Percentiles rank a stretch among this genome's conserved stretches.
These are phyloP conservation scores for Uloborus diversus DNA, from an alignment of 1,140 invertebrate species.

Conservation along the genomic window DNA sequence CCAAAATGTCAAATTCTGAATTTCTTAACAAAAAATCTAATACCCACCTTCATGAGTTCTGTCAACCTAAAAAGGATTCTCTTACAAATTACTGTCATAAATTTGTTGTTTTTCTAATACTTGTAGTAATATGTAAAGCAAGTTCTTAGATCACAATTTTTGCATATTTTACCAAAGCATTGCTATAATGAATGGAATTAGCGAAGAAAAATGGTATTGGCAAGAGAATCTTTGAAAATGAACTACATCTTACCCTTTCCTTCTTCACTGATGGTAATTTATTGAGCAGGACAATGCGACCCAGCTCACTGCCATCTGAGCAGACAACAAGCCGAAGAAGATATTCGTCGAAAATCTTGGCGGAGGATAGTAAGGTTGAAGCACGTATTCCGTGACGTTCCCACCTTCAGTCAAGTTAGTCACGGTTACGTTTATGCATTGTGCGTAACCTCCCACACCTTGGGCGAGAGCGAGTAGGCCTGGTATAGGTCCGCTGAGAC, in stretches of 20 bases:
- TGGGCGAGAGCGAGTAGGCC: slow-evolving; percentile 80
- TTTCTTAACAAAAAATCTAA: too few relatives aligned
- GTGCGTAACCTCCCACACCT: slow-evolving; percentile 69
- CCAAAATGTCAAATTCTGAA: too few relatives aligned
- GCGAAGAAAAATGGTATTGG: too few relatives aligned
- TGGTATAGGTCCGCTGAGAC: slow-evolving; percentile 88
- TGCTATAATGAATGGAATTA: too few relatives aligned
- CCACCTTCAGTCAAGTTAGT: background rate
- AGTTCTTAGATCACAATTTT: too few relatives aligned
- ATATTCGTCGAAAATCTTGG: slow-evolving; percentile 66
- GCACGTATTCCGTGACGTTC: slow-evolving; percentile 57
- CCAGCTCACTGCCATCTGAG: slow-evolving; percentile 67
- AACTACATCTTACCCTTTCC: slow-evolving; percentile 56
- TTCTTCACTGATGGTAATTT: slow-evolving; percentile 60
- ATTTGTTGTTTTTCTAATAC: too few relatives aligned
- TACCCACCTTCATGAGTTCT: too few relatives aligned
- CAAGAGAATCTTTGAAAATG: too few relatives aligned
- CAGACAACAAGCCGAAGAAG: slow-evolving; percentile 77
- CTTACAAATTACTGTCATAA: too few relatives aligned
- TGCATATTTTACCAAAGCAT: too few relatives aligned
- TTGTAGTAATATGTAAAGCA: too few relatives aligned
- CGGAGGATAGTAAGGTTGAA: slow-evolving; percentile 45
- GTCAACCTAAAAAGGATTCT: too few relatives aligned
- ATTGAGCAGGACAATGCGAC: slow-evolving; percentile 67
- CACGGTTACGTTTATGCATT: slow-evolving; percentile 68